phyloP scores from a whole-genome alignment of 2,797 vertebrate species.

The Cryptoblepharus egeriae region DNA sequence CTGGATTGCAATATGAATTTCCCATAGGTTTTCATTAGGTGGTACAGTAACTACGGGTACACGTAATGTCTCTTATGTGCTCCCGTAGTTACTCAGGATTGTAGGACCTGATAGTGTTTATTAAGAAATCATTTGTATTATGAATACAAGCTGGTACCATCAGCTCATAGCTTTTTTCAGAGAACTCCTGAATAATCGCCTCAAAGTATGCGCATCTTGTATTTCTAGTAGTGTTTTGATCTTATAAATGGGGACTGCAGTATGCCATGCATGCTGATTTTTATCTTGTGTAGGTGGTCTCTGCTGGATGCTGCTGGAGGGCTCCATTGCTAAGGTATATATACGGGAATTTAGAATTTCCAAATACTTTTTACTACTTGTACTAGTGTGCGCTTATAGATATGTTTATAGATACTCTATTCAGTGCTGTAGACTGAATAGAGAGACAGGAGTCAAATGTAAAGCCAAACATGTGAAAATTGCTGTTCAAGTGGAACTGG shows the following conservation, averaged over 20 bases:
- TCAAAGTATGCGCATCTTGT: neutral
- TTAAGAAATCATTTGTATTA: neutral
- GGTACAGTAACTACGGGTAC: too few relatives aligned
- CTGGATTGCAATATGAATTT: too few relatives aligned
- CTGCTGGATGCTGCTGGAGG: neutral
- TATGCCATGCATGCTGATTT: neutral
- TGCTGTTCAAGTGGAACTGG: neutral
- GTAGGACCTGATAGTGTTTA: too few relatives aligned
- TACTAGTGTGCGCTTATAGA: too few relatives aligned
- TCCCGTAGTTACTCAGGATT: too few relatives aligned
- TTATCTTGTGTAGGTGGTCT: fast-evolving
- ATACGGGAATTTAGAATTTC: neutral
- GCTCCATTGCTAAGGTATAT: neutral
- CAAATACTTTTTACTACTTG: too few relatives aligned
- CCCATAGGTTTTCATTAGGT: too few relatives aligned
- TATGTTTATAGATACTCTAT: too few relatives aligned
- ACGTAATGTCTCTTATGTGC: too few relatives aligned
- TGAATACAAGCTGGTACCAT: conserved; percentile 1
- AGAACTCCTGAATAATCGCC: conserved; percentile 1
- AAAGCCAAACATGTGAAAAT: neutral
- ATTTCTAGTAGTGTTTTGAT: conserved; percentile 25
- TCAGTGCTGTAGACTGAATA: too few relatives aligned
- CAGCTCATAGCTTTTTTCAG: too few relatives aligned
- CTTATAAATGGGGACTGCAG: neutral
- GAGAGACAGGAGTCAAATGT: too few relatives aligned